Conservation (phyloP, 1,140 invertebrate genomes). For the Zaprionus inermis region DNA sequence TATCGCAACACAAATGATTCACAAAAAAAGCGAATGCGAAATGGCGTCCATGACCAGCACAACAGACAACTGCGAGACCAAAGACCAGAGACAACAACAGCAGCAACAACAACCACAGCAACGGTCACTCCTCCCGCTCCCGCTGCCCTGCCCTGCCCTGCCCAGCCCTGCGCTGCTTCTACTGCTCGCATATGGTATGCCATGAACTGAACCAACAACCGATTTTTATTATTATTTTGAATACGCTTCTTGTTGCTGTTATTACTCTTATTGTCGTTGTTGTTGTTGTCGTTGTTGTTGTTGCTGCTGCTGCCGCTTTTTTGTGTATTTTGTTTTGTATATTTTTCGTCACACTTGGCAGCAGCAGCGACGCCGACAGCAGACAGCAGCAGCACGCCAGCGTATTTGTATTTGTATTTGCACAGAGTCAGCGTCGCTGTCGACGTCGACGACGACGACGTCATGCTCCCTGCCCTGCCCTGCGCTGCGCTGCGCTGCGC, state of each 20-base stretch:
- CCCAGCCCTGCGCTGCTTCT: constrained; percentile 15
- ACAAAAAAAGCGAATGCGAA: constrained; percentile 62
- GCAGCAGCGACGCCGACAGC: constrained; percentile 43
- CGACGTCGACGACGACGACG: constrained; percentile 28
- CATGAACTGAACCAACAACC: constrained; percentile 58
- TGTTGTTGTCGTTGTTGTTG: constrained; percentile 59
- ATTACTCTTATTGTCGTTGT: constrained; percentile 59
- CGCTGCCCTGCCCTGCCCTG: constrained; percentile 10
- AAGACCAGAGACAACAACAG: constrained; percentile 45
- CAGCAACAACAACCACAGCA: constrained; percentile 35
- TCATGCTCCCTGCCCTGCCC: constrained; percentile 44
- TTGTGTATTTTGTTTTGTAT: constrained; percentile 80
- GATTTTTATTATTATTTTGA: constrained; percentile 81
- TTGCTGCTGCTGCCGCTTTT: constrained; percentile 50
- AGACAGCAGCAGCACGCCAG: constrained; percentile 31
- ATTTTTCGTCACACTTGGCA: constrained; percentile 81
- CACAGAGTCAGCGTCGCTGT: constrained; percentile 55
- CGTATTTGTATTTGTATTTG: constrained; percentile 66
- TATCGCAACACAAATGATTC: constrained; percentile 76
- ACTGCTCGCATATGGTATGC: constrained; percentile 41
- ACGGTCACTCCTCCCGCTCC: constrained; percentile 25
- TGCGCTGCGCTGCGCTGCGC: constrained; percentile 34
- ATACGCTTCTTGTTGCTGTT: constrained; percentile 70
- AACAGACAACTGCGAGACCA: constrained; percentile 47
- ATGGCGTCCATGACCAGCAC: constrained; percentile 78